Percentiles rank a stretch among this genome's conserved stretches.
Evolutionary conservation across 1,140 invertebrate species (phyloP).

Genomic region (Kradibia gibbosae): DNA sequence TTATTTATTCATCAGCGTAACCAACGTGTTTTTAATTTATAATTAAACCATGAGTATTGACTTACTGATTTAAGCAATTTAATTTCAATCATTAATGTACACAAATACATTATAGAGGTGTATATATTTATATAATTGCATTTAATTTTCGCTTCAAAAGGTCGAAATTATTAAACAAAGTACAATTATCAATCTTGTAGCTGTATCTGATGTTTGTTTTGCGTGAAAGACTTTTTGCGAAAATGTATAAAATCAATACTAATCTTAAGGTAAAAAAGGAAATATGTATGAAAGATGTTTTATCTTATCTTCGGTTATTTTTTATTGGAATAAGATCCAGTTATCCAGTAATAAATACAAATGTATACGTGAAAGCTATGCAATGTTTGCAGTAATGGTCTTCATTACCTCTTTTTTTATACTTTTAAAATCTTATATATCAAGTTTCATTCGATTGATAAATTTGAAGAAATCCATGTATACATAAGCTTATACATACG

Average conservation of each 20-base stretch:
- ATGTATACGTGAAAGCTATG: constrained; percentile 28
- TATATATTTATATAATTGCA: too few relatives aligned
- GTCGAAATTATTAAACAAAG: not conserved
- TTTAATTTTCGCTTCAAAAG: too few relatives aligned
- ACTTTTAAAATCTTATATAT: not conserved
- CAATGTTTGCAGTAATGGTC: not conserved
- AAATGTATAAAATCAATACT: constrained; percentile 31
- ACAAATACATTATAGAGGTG: too few relatives aligned
- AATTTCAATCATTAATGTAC: too few relatives aligned
- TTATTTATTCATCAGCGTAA: too few relatives aligned
- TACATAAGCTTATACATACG: not conserved
- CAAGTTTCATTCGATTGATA: not conserved
- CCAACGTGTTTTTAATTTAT: too few relatives aligned
- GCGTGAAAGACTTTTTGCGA: constrained; percentile 24
- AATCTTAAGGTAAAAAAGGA: constrained; percentile 37
- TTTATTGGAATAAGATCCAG: constrained; percentile 26
- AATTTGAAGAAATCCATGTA: not conserved
- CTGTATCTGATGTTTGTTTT: constrained; percentile 19
- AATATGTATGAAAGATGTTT: constrained; percentile 36
- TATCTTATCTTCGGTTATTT: constrained; percentile 25
- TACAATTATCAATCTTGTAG: not conserved
- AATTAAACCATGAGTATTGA: too few relatives aligned
- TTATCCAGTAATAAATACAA: constrained; percentile 37
- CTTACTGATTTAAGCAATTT: too few relatives aligned
- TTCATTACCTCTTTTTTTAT: not conserved